Percentiles rank a stretch among this genome's conserved stretches.
phyloP scores from a whole-genome alignment of 2,113 vertebrate species.

The Trinectes maculatus region DNA sequence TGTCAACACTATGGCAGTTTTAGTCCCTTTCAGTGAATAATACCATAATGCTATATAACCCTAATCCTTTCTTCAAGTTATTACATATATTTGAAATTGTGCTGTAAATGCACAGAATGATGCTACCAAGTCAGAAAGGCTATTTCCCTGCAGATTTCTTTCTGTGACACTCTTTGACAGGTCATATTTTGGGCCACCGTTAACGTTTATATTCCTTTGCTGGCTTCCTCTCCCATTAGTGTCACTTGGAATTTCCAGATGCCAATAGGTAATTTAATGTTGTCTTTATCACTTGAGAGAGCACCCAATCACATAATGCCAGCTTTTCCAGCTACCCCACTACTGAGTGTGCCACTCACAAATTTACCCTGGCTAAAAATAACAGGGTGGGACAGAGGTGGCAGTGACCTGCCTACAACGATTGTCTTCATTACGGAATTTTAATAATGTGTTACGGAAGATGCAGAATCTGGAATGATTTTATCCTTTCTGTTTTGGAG shows the following conservation, averaged over 20 bases:
- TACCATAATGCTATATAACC: too few relatives aligned
- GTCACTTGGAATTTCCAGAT: conserved; percentile 61
- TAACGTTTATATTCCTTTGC: conserved; percentile 31
- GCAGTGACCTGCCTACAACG: conserved; percentile 51
- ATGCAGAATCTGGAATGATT: conserved; percentile 34
- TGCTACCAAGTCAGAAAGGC: background rate
- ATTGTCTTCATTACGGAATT: conserved; percentile 57
- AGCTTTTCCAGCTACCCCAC: conserved; percentile 45
- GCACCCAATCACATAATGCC: conserved; percentile 56
- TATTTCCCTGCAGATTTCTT: too few relatives aligned
- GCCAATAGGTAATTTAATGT: conserved; percentile 67
- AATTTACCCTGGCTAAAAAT: conserved; percentile 69
- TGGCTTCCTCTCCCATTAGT: conserved; percentile 39
- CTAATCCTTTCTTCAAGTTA: too few relatives aligned
- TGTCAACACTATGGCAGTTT: background rate
- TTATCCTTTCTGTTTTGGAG: conserved; percentile 8
- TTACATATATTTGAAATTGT: too few relatives aligned
- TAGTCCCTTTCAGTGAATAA: background rate
- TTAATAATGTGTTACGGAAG: conserved; percentile 37
- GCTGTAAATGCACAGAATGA: background rate
- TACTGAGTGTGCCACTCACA: conserved; percentile 41
- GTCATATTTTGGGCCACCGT: conserved; percentile 28
- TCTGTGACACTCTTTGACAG: background rate
- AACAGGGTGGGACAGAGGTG: conserved; percentile 52
- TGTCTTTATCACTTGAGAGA: conserved; percentile 52